Base-by-base conservation (phyloP, 2,888 invertebrate genomes). In the Diarsia brunnea region DNA sequence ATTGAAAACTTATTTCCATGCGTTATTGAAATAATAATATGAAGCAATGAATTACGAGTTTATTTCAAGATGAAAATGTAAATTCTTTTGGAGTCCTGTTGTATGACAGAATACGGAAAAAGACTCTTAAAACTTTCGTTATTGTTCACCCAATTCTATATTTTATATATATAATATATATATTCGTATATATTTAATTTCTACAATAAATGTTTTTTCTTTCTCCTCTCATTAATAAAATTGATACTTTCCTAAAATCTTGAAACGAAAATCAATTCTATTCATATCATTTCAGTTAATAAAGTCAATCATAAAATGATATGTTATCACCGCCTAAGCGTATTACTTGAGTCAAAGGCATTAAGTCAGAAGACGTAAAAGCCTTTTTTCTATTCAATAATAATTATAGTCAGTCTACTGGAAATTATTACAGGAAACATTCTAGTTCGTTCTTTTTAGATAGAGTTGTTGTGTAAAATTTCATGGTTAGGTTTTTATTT, bases 331-430 rank as follows among this genome's bases (percentile, higher is more conserved):
- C 84, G 84, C 79, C 74, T 3, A 63, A 78, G 71, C 75, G 55
- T 75, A 78, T 78, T 74, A 75, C 80, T 85, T 87, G 66, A 49
- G 51, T 31, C 68, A 74, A 69, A 65, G 72, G 60, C 75, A 75
- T 77, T 76, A 81, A 79, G 74, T 68, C 73, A 78, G 43, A 27
- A 72, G 78, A 77, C 68, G 61, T 75, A 65, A 74, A 78, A 69
- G 72, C 80, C 79, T 83, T 89, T 84, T 85, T 90, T 87, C 83
- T 81, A 78, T 86, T 86, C 85, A 87, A 88, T 87, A 85, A 87
- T 86, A 89, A 90, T 88, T 88, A 87, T 85, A 87, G 64, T 68
- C 87, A 88, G 79, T 87, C 86, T 88, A 60, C 65, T 86, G 89
- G 89, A 90, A 90, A 84, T 88, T 87, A 89, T 89, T 87, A 73